phyloP scores from a whole-genome alignment of 2,113 vertebrate genomes.

The Lycaon pictus region DNA sequence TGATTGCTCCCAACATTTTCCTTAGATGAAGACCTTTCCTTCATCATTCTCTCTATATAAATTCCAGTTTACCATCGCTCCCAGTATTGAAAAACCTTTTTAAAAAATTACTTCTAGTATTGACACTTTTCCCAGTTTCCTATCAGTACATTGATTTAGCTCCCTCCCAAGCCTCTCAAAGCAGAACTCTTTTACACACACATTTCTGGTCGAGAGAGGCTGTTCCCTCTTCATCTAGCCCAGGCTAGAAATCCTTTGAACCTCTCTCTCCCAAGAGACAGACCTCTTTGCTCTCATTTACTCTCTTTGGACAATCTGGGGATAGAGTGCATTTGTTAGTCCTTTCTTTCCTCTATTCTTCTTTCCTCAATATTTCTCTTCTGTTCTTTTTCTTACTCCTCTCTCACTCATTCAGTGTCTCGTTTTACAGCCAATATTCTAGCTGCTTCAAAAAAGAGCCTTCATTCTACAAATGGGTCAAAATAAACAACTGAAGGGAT shows the following conservation, averaged over 20 bases:
- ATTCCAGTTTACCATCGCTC: background rate
- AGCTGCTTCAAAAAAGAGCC: background rate
- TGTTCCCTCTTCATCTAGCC: background rate
- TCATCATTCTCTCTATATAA: background rate
- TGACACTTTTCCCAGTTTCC: background rate
- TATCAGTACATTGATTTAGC: background rate
- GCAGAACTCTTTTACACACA: background rate
- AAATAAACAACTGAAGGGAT: background rate
- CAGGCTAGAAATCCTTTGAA: background rate
- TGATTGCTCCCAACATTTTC: background rate
- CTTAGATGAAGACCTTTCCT: background rate
- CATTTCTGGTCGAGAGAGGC: no score
- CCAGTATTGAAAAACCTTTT: background rate
- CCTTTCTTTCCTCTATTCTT: background rate
- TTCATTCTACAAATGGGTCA: background rate
- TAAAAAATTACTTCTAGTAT: background rate
- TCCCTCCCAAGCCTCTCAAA: background rate
- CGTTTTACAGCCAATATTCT: background rate
- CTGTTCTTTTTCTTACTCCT: background rate
- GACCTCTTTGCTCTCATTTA: background rate
- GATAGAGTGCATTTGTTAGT: accelerated
- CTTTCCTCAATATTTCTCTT: background rate
- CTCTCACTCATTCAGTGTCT: background rate
- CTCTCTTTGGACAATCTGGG: background rate
- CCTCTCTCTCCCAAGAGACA: background rate